Conservation (phyloP, 2,113 vertebrate species). For the Ophthalmolycus amberensis region DNA sequence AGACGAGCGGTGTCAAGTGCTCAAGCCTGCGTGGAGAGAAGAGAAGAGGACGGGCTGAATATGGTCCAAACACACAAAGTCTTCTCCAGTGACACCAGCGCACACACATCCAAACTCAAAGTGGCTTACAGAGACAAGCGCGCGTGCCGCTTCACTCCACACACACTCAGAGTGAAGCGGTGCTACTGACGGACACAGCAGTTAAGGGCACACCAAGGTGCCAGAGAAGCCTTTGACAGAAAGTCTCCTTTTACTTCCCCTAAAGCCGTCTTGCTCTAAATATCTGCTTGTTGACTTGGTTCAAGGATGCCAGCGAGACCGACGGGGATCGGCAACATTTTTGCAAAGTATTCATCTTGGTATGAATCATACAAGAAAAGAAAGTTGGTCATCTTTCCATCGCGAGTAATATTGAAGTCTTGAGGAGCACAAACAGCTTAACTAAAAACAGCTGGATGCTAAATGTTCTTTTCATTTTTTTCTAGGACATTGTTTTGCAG, state of each 20-base stretch:
- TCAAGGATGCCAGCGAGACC: constrained; percentile 40
- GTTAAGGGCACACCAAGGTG: constrained; percentile 69
- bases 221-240: constrained; percentile 66
- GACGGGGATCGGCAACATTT: constrained; percentile 38
- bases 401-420: constrained; percentile 19
- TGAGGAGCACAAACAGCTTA: constrained; percentile 39
- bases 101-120: constrained; percentile 46
- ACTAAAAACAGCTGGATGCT: constrained; percentile 36
- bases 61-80: constrained; percentile 37
- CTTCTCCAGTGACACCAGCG: constrained; percentile 48
- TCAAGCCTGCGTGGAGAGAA: constrained; percentile 59
- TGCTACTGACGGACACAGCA: constrained; percentile 47
- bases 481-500: constrained; percentile 9
- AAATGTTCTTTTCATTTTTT: constrained; percentile 45
- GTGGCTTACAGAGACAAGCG: constrained; percentile 26
- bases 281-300: constrained; percentile 59
- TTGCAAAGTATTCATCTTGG: constrained; percentile 39
- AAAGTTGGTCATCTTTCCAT: constrained; percentile 43
- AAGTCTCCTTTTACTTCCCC: constrained; percentile 52
- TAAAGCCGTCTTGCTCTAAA: constrained; percentile 54
- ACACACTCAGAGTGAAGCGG: constrained; percentile 30
- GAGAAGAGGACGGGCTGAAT: constrained; percentile 23
- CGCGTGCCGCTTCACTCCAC: constrained; percentile 20
- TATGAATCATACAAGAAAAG: constrained; percentile 38
- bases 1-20: constrained; percentile 69